A percentile compares a stretch with the other conserved stretches of the same genome.
phyloP scores from a whole-genome alignment of 2,797 vertebrate genomes.

The Alosa sapidissima region DNA sequence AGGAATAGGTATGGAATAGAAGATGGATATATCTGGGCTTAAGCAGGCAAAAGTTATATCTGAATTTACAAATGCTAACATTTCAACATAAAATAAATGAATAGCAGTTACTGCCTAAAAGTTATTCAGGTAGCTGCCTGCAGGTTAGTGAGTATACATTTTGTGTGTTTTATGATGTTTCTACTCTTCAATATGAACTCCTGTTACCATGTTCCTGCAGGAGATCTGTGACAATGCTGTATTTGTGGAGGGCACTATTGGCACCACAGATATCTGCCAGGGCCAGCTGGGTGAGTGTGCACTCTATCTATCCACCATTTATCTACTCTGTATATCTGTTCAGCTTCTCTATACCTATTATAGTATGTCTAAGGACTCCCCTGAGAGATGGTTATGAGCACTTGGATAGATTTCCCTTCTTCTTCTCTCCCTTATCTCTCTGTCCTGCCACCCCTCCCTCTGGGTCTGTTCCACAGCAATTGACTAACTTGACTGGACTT shows the following conservation, averaged over 20 bases:
- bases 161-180: not conserved
- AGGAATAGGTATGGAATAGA: not conserved
- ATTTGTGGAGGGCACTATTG: conserved; percentile 76
- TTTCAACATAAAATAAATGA: not conserved
- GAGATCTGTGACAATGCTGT: conserved; percentile 72
- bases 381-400: not conserved
- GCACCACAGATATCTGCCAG: conserved; percentile 81
- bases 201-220: conserved; percentile 55
- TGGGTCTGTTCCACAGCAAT: not conserved
- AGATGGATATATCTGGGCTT: not conserved
- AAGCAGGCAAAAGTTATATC: too few relatives aligned
- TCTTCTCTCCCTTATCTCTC: not conserved
- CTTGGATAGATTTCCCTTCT: not conserved
- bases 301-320: not conserved
- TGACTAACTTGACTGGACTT: not conserved
- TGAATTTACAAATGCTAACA: not conserved
- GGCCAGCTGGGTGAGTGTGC: conserved; percentile 78
- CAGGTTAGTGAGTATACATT: not conserved
- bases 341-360: too few relatives aligned
- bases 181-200: not conserved
- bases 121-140: not conserved
- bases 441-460: not conserved
- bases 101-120: not conserved
- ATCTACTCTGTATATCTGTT: not conserved
- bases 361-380: too few relatives aligned